Evolutionary conservation across 1,140 invertebrate species (phyloP), one percentile per base, ranked within the genome.

Genomic region (Plectrocnemia conspersa): DNA sequence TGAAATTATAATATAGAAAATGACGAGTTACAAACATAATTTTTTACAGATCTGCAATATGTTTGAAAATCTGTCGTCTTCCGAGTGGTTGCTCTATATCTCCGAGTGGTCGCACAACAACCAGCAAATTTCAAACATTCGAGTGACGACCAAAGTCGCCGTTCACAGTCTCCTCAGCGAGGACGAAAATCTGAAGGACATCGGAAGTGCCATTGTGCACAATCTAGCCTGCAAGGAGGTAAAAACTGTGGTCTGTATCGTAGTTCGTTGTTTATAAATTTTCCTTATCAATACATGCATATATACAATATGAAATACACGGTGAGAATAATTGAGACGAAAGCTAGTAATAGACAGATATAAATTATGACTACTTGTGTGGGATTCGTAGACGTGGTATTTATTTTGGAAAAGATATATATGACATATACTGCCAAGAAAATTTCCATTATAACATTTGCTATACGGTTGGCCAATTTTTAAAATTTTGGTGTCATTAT

Each of bases 221-320:
- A 96, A 96, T 70, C 78, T 95, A 50, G 89, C 89, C 62, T 87
- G 88, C 78, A 95, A 94, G 85, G 92, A 96, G 84, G 91, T 91
- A 81, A 93, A 93, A 85, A 90, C 89, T 74, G 90, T 93, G 87
- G 91, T 92, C 84, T 80, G 88, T 87, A 88, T 86, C 79, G 18
- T 29, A 15, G 41, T 29, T 36, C 21, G 22, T 1, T 40, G 15
- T 7, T 24, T 52, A 18, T 52, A 11, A 7, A 41, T 40, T 41
- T 40, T 40, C 23, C 25, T 64, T 66, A 67, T 61, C 65, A 66
- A 66, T 70, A 60, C 70, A 22, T 32, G 24, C 50, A 44, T 64
- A 64, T 44, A 62, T 41, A 13, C 21, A 18, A 11, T 18, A 38
- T 38, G 16, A n/a, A n/a, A n/a, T n/a, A n/a, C n/a, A n/a, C n/a